A percentile compares a stretch with the other conserved stretches of the same genome.
These are phyloP conservation scores for Dinocampus coccinellae DNA, from an alignment of 2,888 invertebrate genomes.

Conservation along the genomic window DNA sequence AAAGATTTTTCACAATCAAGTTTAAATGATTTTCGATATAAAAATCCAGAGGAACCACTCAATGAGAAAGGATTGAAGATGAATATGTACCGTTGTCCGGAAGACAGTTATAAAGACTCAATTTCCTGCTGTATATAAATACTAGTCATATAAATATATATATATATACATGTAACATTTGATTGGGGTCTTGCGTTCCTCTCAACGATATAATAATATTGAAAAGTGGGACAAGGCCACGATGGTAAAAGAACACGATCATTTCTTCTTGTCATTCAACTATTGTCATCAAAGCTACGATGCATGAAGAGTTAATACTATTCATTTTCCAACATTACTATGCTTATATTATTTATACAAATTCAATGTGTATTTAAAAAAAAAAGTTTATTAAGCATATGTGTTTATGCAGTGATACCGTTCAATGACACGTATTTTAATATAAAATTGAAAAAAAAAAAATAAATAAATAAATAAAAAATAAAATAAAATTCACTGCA, in stretches of 20 bases:
- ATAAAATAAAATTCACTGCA: too few species aligned
- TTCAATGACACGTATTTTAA: too few species aligned
- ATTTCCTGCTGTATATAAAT: conserved; percentile 37
- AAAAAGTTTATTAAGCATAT: too few species aligned
- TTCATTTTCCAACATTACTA: too few species aligned
- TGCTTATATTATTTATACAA: too few species aligned
- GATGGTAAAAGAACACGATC: conserved; percentile 15
- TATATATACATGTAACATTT: conserved; percentile 5
- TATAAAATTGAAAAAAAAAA: too few species aligned
- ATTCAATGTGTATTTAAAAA: too few species aligned
- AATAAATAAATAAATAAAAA: too few species aligned
- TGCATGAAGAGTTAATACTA: conserved; percentile 34
- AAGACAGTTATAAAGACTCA: conserved; percentile 40
- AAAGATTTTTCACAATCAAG: neutral
- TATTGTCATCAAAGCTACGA: conserved; percentile 47
- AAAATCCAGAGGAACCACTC: neutral
- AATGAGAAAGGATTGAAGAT: conserved; percentile 1
- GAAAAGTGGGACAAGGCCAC: conserved; percentile 47
- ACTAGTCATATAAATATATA: neutral
- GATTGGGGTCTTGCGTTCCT: conserved; percentile 30
- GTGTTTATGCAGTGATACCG: too few species aligned
- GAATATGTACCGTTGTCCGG: conserved; percentile 19
- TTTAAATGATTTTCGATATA: neutral
- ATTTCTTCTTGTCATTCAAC: conserved; percentile 32
- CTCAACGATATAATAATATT: conserved; percentile 32